Base-by-base conservation (phyloP, 2,797 vertebrate species). In the Clamator glandarius region DNA sequence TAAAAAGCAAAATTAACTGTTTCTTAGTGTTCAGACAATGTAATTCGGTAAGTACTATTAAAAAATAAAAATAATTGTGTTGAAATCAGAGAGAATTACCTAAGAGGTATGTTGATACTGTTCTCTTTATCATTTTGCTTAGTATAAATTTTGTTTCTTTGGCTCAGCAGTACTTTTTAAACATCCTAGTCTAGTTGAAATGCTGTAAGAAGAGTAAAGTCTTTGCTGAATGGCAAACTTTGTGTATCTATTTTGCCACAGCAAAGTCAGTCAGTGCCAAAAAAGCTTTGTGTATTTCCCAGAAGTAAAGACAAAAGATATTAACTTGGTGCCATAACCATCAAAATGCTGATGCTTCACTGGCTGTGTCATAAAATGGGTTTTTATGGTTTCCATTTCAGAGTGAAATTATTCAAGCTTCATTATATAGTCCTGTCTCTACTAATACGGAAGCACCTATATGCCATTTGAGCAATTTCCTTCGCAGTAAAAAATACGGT, bases 101-200 rank as follows among this genome's bases (percentile, higher is more conserved):
- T 95, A 62, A 80, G 74, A 88, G 62, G 44, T 61, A 78, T 67
- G 69, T 81, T 85, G 86, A 91, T 95, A 85, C 50, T 52, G 51
- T 86, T 95, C 87, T 68, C 25, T 78, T 94, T 93, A 48, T 75
- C 8, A 72, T 77, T 90, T 96, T 86, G 9, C 90, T 96, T 90
- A 84, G 92, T 41, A 84, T 35, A 70, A 61, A 26, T 76, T 93
- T 48, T 87, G 15, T 91, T 94, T 76, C 79, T 81, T 95, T 97
- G 86, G 8, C n/a, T 96, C 73, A 92, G 64, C 81, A 82, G 62
- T 44, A 84, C 42, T 82, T 95, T 85, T 83, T 82, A 84, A 88
- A 87, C 13, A 48, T 86, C 89, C 58, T 66, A 46, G 35, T 63
- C 52, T 87, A 94, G 88, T 39, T 28, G 52, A 70, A 94, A 70